These are phyloP conservation scores for Tetramorium bicarinatum DNA, from an alignment of 2,888 invertebrate genomes.

Conservation along the genomic window DNA sequence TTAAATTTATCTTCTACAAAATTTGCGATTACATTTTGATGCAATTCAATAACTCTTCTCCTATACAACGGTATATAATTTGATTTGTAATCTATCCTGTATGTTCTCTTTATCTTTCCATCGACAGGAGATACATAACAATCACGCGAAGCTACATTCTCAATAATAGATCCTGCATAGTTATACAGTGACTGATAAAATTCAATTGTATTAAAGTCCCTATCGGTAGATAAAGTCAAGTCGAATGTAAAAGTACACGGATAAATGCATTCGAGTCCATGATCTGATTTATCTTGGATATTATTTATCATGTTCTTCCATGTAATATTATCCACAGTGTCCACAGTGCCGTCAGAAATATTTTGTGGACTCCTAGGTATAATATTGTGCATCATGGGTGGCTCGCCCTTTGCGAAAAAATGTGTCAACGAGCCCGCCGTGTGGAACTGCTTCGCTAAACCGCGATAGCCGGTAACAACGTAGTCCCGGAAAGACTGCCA, in stretches of 20 bases:
- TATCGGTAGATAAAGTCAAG: constrained; percentile 79
- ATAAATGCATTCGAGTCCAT: constrained; percentile 60
- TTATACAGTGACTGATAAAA: constrained; percentile 82
- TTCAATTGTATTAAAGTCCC: constrained; percentile 72
- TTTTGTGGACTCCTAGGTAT: constrained; percentile 65
- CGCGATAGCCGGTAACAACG: constrained; percentile 86
- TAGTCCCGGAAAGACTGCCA: constrained; percentile 84
- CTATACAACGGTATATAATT: constrained; percentile 82
- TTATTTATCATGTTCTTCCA: constrained; percentile 73
- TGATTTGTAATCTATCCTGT: constrained; percentile 84
- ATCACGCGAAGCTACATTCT: constrained; percentile 79
- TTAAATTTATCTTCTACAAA: constrained; percentile 70
- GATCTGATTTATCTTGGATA: constrained; percentile 21
- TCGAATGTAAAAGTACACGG: constrained; percentile 82
- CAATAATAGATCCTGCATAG: constrained; percentile 82
- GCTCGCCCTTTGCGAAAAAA: constrained; percentile 76
- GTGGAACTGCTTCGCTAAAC: constrained; percentile 84
- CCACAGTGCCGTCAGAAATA: constrained; percentile 31
- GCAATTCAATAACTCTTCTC: constrained; percentile 82
- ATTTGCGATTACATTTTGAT: constrained; percentile 81
- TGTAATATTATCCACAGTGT: constrained; percentile 37
- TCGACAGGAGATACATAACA: constrained; percentile 78
- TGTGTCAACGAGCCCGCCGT: constrained; percentile 83
- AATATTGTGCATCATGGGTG: constrained; percentile 68
- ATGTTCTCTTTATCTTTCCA: constrained; percentile 80